A percentile compares a stretch with the other conserved stretches of the same genome.
Evolutionary conservation across 2,797 vertebrate genomes (phyloP).

Genomic region (Crenuchus spilurus): DNA sequence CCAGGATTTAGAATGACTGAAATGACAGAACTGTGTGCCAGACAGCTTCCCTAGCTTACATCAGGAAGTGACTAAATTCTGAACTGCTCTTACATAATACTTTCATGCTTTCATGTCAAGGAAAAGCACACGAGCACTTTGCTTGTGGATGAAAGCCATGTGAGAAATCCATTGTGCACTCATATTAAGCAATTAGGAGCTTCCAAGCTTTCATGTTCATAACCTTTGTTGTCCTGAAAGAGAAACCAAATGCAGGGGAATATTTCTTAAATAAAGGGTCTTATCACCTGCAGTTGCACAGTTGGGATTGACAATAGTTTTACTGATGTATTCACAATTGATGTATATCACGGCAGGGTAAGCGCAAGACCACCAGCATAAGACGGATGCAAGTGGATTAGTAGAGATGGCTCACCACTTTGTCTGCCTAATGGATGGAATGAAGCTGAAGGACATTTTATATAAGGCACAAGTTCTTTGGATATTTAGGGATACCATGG

Average conservation of each 20-base stretch:
- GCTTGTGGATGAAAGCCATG: background rate
- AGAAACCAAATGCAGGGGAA: background rate
- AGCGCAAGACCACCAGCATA: too few relatives aligned
- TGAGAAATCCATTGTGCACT: background rate
- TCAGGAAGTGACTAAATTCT: background rate
- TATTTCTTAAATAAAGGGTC: background rate
- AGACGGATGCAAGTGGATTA: background rate
- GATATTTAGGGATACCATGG: conserved; percentile 28
- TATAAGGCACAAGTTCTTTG: background rate
- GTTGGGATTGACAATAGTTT: background rate
- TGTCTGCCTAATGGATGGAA: background rate
- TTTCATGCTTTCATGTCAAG: conserved; percentile 10
- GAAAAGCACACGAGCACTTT: background rate
- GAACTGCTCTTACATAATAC: background rate
- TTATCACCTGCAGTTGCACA: background rate
- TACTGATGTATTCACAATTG: background rate
- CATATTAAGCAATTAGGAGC: conserved; percentile 1
- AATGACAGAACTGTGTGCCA: background rate
- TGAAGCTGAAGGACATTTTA: conserved; percentile 10
- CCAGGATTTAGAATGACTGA: conserved; percentile 1
- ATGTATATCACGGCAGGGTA: background rate
- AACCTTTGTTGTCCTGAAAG: background rate
- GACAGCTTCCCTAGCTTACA: background rate
- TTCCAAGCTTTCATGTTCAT: background rate
- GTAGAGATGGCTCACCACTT: background rate